Base-by-base conservation (phyloP, 2,113 vertebrate species). In the Odontesthes bonariensis region DNA sequence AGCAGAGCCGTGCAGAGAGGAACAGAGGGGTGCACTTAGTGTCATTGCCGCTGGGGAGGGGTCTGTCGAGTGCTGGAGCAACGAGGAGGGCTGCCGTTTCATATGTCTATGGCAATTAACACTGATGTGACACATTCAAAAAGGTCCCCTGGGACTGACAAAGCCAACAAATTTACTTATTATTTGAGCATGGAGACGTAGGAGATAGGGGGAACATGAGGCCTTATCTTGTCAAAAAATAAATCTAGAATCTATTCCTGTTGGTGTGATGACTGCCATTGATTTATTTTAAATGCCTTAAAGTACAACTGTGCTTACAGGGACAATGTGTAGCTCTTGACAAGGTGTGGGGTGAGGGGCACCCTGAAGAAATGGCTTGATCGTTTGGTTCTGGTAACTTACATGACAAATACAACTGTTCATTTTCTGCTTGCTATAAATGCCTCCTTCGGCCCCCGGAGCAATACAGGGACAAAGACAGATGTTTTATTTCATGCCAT, bases 91-190 rank as follows among this genome's bases (percentile, higher is more conserved):
- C 73, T 71, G 77, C 71, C 62, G 86, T 88, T 91, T 88, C 83
- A 83, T 90, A 87, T 31, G 82, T 90, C 92, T 88, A 61, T 54
- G 81, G 88, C 92, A 93, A 93, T 94, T 93, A 93, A 86, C 73
- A 79, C 85, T 91, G 89, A 93, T 84, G 83, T 91, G 90, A 92
- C 91, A 89, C 74, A 73, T 90, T 91, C 65, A 89, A 88, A 88
- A 91, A 81, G 64, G 86, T 87, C 87, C 87, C 78, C 64, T 46
- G 85, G 81, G 90, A 91, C 79, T 90, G 85, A 90, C 88, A 84
- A 86, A 93, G 87, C 86, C 87, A 88, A 91, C 89, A 91, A 91
- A 93, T 91, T 89, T 90, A 93, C 90, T 92, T 89, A 88, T 78
- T 79, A 88, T 90, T 83, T 84, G 69, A 76, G 85, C 69, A 76